Evolutionary conservation across 2,113 vertebrate genomes (phyloP).

Genomic region (Myrmecophaga tridactyla): DNA sequence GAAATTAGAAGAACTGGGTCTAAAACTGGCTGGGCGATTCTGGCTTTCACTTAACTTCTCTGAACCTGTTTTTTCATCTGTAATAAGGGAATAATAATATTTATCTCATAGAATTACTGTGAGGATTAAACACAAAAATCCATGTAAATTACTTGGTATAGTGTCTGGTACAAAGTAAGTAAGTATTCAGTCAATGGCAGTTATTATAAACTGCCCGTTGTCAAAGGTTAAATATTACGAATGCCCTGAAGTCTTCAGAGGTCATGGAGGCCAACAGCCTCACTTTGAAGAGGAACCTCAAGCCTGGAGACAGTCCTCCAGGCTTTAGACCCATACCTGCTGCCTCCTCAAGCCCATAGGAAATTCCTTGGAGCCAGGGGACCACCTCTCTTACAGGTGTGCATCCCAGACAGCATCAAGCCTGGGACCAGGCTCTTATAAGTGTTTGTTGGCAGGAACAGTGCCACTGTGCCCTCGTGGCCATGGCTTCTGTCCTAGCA

Average conservation of each 20-base stretch:
- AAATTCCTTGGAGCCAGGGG: not conserved
- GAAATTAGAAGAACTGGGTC: not conserved
- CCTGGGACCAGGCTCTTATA: not conserved
- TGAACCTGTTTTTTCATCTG: not conserved
- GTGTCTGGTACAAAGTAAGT: not conserved
- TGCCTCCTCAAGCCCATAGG: not conserved
- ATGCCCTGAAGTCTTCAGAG: not conserved
- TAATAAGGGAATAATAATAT: not conserved
- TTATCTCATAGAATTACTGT: not conserved
- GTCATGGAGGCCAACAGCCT: not conserved
- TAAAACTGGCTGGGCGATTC: not conserved
- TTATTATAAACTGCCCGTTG: not conserved
- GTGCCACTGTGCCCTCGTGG: not conserved
- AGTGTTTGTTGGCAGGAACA: not conserved
- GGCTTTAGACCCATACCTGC: not conserved
- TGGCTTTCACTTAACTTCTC: not conserved
- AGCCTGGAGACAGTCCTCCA: not conserved
- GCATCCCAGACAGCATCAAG: not conserved
- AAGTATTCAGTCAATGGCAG: not conserved
- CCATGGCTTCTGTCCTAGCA: not conserved
- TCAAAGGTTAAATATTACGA: not conserved
- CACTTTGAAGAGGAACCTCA: not conserved
- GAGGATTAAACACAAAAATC: not conserved
- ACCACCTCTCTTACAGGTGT: not conserved
- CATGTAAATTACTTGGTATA: not conserved